Base-by-base conservation (phyloP, 1,140 invertebrate genomes). In the Sinella curviseta region DNA sequence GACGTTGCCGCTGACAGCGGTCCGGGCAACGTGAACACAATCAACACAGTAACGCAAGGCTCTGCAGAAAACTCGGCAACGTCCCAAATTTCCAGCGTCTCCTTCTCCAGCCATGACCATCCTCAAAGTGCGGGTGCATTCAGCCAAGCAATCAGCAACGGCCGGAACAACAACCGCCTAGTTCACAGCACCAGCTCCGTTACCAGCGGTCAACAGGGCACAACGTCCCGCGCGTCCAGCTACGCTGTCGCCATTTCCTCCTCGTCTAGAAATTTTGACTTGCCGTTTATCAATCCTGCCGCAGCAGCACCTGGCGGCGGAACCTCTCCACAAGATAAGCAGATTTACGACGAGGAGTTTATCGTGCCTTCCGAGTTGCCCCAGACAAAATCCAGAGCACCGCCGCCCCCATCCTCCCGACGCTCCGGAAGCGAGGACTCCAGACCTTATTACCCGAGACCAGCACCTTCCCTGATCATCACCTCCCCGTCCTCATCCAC, bases 1-100 rank as follows among this genome's bases (percentile, higher is more conserved):
- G 82, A 83, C 65, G 67, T 83, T 0, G 80, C 65, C 4, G 80
- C 77, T 0, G 82, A 83, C 55, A 28, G 17, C 77, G 77, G 77
- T 8, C 79, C 77, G 48, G 67, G 74, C 0, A 33, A 57, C 16
- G 74, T 78, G 34, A 82, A 84, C 54, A 80, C 79, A 1, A 36
- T 82, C 28, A 84, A 84, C 35, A 84, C 83, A 2, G 67, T 84
- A 0, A 81, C 78, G 20, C 83, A 84, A 48, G 82, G 82, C 30
- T 84, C 83, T n/a, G 81, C 81, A 14, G 83, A 84, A 36, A 84
- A 84, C 57, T 78, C 80, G 0, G 83, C 83, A 1, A 84, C 83
- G 1, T 81, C 79, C 24, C 83, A 84, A 78, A 82, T 84, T 33
- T 84, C 83, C 0, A 84, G 83, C 35, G 81, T 84, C 2, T 79